phyloP scores from a whole-genome alignment of 2,797 vertebrate genomes.

The Aselliscus stoliczkanus region DNA sequence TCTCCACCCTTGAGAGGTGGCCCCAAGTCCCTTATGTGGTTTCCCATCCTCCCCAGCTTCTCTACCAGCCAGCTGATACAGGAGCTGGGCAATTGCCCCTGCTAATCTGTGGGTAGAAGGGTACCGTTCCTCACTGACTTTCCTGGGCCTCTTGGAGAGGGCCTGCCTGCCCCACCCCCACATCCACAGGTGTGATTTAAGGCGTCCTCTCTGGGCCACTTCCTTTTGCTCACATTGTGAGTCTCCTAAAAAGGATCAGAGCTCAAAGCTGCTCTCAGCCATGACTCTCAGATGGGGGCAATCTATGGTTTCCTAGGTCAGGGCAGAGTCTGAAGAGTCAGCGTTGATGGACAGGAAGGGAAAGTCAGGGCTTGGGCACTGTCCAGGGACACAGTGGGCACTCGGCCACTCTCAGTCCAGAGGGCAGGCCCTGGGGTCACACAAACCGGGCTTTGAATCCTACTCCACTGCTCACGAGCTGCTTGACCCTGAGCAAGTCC shows the following conservation, averaged over 20 bases:
- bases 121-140: not conserved
- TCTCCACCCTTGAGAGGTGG: not conserved
- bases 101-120: not conserved
- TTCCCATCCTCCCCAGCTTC: not conserved
- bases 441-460: not conserved
- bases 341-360: not conserved
- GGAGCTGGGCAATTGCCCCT: not conserved
- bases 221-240: not conserved
- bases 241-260: not conserved
- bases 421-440: not conserved
- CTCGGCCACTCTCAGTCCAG: not conserved
- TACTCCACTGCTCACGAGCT: not conserved
- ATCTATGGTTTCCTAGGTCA: not conserved
- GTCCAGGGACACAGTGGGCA: not conserved
- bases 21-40: accelerated
- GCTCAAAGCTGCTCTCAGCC: not conserved
- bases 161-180: not conserved
- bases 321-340: not conserved
- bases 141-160: not conserved
- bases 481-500: not conserved
- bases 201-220: not conserved
- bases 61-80: not conserved
- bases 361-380: not conserved
- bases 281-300: not conserved
- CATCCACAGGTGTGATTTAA: too few relatives aligned